Evolutionary conservation across 1,140 invertebrate species (phyloP).

Genomic region (Odontomachus brunneus): DNA sequence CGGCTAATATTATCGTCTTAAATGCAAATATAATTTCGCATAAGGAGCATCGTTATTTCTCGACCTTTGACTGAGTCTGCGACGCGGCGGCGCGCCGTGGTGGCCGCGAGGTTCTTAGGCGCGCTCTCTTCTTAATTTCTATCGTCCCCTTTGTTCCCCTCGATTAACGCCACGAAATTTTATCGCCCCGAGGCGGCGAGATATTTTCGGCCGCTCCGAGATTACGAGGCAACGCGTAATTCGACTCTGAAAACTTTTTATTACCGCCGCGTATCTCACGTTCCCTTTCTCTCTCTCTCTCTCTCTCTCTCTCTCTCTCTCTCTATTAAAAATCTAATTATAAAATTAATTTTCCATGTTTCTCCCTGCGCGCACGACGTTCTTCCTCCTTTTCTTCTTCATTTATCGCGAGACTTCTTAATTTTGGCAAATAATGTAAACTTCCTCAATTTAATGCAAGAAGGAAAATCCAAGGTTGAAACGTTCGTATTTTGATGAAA

Average conservation of each 20-base stretch:
- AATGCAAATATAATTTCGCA: conserved; percentile 60
- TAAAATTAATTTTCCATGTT: conserved; percentile 19
- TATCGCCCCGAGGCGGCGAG: conserved; percentile 32
- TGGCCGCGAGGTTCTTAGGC: conserved; percentile 44
- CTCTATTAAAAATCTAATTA: conserved; percentile 35
- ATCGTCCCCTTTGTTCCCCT: conserved; percentile 54
- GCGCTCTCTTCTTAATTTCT: conserved; percentile 59
- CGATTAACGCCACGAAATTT: conserved; percentile 55
- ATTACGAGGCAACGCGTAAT: conserved; percentile 34
- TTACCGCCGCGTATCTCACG: not conserved
- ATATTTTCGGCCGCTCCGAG: conserved; percentile 22
- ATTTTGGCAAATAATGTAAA: too few relatives aligned
- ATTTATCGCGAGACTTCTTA: too few relatives aligned
- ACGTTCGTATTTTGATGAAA: too few relatives aligned
- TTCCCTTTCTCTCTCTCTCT: not conserved
- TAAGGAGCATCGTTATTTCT: conserved; percentile 57
- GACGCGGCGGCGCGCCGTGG: conserved; percentile 24
- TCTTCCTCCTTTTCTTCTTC: too few relatives aligned
- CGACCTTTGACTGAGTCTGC: conserved; percentile 29
- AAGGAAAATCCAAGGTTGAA: too few relatives aligned
- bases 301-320: too few relatives aligned
- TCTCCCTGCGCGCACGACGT: not conserved
- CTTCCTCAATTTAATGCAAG: too few relatives aligned
- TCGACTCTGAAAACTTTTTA: conserved; percentile 46
- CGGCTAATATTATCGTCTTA: conserved; percentile 48